Evolutionary conservation across 2,113 vertebrate genomes (phyloP).

Genomic region (Lepus europaeus): DNA sequence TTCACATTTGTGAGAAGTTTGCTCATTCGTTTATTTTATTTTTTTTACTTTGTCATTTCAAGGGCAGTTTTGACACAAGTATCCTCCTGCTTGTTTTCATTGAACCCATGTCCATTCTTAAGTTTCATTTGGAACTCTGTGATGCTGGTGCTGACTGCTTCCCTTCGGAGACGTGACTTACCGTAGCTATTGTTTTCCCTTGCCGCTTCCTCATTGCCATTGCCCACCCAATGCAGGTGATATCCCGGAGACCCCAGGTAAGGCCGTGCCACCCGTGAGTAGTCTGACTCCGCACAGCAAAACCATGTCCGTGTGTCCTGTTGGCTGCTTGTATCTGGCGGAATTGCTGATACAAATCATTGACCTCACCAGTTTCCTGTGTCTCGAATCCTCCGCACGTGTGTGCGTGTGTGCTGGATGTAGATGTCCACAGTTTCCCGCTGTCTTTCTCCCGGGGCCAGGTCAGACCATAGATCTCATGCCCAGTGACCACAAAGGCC

Average conservation of each 20-base stretch:
- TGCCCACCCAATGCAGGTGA: conserved; percentile 94
- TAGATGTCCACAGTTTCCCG: neutral
- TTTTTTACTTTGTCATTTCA: conserved; percentile 74
- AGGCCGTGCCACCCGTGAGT: conserved; percentile 85
- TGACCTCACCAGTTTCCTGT: conserved; percentile 72
- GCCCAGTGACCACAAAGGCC: neutral
- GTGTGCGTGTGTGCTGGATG: conserved; percentile 18
- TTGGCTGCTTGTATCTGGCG: conserved; percentile 85
- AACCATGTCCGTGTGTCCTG: conserved; percentile 70
- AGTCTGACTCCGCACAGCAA: conserved; percentile 77
- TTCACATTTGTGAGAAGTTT: conserved; percentile 54
- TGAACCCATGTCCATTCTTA: conserved; percentile 87
- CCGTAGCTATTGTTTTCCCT: conserved; percentile 91
- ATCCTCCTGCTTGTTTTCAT: conserved; percentile 84
- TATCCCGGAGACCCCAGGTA: conserved; percentile 94
- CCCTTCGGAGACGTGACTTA: conserved; percentile 88
- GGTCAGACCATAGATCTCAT: neutral
- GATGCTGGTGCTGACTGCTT: conserved; percentile 86
- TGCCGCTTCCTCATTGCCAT: conserved; percentile 92
- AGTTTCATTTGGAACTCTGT: conserved; percentile 84
- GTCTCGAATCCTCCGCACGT: conserved; percentile 67
- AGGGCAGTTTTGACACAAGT: conserved; percentile 75
- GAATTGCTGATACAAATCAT: conserved; percentile 82
- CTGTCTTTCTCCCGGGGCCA: conserved; percentile 48
- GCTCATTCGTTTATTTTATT: conserved; percentile 5